Base-by-base conservation (phyloP, 2,113 vertebrate genomes). In the Notechis scutatus region DNA sequence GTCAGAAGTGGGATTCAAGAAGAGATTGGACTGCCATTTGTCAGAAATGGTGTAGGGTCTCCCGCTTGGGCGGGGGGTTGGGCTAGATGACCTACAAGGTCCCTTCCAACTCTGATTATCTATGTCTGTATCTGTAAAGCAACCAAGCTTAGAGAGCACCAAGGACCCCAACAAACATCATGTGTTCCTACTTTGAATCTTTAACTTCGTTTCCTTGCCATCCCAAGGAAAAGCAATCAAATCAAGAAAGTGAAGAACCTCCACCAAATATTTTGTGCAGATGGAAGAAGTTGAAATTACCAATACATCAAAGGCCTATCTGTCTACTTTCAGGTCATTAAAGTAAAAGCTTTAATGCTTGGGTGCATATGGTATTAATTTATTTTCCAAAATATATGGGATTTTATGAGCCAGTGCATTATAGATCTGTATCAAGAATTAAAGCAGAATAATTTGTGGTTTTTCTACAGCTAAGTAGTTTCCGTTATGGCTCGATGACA, bases 401-500 rank as follows among this genome's bases (percentile, higher is more conserved):
- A 50, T 50, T 50, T 50, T 50, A 50, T 50, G 8, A 50, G 47
- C 47, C 47, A 50, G 47, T 50, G 47, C 14, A 52, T 34, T 69
- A 52, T 14, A 42, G 69, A 34, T 5, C 47, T 87, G 11, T 26
- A 81, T 81, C 74, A 81, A 81, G 45, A 39, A 50, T 93, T 88
- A 93, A 34, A 29, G 87, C 47, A 47, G 92, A 93, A 29, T 88
- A 91, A 47, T 1, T 54, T 18, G 0, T 64, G 4, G 91, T 6
- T 94, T 55, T 55, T 94, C 85, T 90, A 89, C 52, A 47, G 18
- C 18, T 39, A 34, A 64, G 20, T 91, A 56, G 47, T 61, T 34
- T 91, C 92, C 64, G 85, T 34, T 94, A 23, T 90, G 95, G 55
- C 39, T 24, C 87, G 89, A 47, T 54, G 91, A n/a, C n/a, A 92